These are phyloP conservation scores for Agapornis roseicollis DNA, from an alignment of 2,113 vertebrate species.

Conservation along the genomic window DNA sequence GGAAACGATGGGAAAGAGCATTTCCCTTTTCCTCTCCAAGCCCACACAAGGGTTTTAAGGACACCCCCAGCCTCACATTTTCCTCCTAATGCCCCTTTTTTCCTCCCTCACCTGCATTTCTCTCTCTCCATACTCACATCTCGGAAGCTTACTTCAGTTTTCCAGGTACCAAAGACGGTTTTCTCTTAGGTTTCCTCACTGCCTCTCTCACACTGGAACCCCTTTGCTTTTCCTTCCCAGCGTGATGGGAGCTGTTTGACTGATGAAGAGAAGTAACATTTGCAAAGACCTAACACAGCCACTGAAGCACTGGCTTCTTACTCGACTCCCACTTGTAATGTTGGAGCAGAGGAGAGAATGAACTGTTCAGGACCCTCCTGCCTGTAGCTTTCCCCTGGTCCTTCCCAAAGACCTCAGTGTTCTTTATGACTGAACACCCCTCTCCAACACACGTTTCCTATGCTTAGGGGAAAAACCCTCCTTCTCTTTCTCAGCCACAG, in stretches of 20 bases:
- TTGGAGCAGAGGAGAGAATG: not conserved
- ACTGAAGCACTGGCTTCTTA: not conserved
- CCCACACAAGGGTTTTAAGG: not conserved
- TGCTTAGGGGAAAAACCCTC: not conserved
- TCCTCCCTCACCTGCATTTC: rapidly evolving
- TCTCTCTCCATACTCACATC: rapidly evolving
- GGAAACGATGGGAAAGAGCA: not conserved
- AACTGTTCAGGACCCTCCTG: not conserved
- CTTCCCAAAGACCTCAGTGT: not conserved
- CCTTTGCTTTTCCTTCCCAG: not conserved
- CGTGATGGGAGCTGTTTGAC: not conserved
- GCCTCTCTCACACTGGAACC: not conserved
- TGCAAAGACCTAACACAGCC: not conserved
- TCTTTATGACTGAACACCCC: not conserved
- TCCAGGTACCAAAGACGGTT: not conserved
- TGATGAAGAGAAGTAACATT: not conserved
- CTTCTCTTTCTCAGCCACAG: not conserved
- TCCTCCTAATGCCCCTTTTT: not conserved
- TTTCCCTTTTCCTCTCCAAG: not conserved
- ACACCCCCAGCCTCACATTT: not conserved
- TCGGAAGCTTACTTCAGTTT: not conserved
- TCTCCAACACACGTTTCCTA: not conserved
- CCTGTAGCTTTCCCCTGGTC: not conserved
- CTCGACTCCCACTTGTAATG: not conserved
- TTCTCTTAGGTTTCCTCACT: not conserved